A percentile compares a stretch with the other conserved stretches of the same genome.
Conservation (phyloP, 2,113 vertebrate genomes). For the Pachycephala philippinensis region DNA sequence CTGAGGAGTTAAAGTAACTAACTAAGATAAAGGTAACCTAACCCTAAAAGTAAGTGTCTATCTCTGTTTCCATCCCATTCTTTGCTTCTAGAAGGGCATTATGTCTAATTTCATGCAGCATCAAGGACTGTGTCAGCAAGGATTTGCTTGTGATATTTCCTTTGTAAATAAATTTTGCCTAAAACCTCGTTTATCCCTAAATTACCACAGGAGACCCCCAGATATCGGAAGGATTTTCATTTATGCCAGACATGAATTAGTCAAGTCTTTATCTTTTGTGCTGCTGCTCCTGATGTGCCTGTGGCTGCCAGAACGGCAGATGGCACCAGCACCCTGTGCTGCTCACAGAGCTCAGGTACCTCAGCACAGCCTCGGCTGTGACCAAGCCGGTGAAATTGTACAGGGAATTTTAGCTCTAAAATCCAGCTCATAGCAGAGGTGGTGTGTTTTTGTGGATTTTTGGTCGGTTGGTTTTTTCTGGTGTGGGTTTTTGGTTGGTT, state of each 20-base stretch:
- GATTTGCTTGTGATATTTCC: neutral
- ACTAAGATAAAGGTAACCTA: neutral
- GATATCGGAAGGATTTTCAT: neutral
- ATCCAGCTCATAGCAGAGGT: neutral
- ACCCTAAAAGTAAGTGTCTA: neutral
- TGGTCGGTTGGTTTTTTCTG: neutral
- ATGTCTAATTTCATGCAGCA: neutral
- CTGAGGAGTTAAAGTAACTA: neutral
- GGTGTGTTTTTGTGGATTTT: too few species aligned
- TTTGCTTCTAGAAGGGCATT: neutral
- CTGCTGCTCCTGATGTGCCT: rapidly evolving
- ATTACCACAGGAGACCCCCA: neutral
- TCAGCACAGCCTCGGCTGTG: neutral
- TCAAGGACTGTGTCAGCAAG: neutral
- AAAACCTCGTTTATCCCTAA: neutral
- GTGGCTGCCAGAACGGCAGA: neutral
- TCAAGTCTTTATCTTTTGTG: neutral
- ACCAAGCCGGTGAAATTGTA: rapidly evolving
- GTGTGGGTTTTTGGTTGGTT: neutral
- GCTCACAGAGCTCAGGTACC: neutral
- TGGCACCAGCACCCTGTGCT: conserved; percentile 40
- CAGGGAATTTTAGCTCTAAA: neutral
- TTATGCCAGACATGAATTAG: neutral
- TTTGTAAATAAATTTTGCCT: neutral
- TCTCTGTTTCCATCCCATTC: neutral